Evolutionary conservation across 2,888 invertebrate genomes (phyloP).

Genomic region (Heliconius ethilla): DNA sequence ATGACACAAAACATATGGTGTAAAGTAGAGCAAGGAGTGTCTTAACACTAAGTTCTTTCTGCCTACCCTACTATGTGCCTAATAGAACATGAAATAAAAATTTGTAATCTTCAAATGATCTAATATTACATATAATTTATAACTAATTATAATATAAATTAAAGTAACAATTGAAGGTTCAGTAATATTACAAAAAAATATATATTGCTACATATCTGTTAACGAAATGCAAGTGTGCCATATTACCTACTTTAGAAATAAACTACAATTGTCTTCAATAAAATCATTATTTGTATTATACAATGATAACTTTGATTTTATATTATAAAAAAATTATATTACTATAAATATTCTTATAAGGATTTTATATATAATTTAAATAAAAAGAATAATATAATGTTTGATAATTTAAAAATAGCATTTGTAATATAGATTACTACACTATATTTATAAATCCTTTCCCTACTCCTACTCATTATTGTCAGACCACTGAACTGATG

Average conservation of each 20-base stretch:
- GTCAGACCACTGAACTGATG: slow-evolving; percentile 1
- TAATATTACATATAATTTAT: slow-evolving; percentile 15
- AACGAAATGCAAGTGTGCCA: slow-evolving; percentile 19
- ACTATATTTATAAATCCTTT: slow-evolving; percentile 18
- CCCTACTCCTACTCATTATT: not conserved
- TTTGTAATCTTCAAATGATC: not conserved
- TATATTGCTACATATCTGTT: slow-evolving; percentile 4
- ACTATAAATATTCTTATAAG: not conserved
- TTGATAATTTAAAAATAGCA: not conserved
- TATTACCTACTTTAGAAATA: not conserved
- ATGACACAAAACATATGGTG: not conserved
- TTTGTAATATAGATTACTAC: not conserved
- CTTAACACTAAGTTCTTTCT: not conserved
- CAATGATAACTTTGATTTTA: not conserved
- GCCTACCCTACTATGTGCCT: too few relatives aligned
- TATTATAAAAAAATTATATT: not conserved
- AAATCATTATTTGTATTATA: not conserved
- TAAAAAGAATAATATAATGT: not conserved
- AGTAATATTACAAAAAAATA: slow-evolving; percentile 13
- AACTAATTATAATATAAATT: slow-evolving; percentile 8
- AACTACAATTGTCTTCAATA: not conserved
- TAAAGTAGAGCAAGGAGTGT: not conserved
- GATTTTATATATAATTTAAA: not conserved
- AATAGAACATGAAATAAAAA: not conserved
- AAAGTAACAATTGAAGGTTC: not conserved